A percentile compares a stretch with the other conserved stretches of the same genome.
Conservation (phyloP, 2,888 invertebrate species). For the Hofmannophila pseudospretella region DNA sequence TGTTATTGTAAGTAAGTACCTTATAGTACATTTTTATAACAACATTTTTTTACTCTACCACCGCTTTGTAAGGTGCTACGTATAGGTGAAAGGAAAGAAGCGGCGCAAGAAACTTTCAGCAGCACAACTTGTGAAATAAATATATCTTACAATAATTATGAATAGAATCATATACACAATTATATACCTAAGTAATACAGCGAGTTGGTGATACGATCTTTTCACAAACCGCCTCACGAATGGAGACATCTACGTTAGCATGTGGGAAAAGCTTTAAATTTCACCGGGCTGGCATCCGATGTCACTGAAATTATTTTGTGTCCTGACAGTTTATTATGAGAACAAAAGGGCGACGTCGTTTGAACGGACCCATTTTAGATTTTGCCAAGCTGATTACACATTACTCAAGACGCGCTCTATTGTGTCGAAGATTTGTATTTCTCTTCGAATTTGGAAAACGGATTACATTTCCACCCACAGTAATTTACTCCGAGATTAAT, state of each 20-base stretch:
- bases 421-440: conserved; percentile 53
- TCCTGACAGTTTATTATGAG: conserved; percentile 65
- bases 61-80: too few relatives aligned
- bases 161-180: too few relatives aligned
- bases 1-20: too few relatives aligned
- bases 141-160: too few relatives aligned
- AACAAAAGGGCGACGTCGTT: conserved; percentile 62
- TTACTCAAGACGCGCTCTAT: conserved; percentile 55
- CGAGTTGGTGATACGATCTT: conserved; percentile 23
- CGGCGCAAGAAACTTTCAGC: too few relatives aligned
- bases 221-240: conserved; percentile 43
- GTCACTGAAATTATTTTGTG: conserved; percentile 63
- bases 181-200: too few relatives aligned
- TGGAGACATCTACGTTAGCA: conserved; percentile 30
- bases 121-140: too few relatives aligned
- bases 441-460: conserved; percentile 44
- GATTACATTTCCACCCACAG: conserved; percentile 44
- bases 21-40: too few relatives aligned
- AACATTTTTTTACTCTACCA: too few relatives aligned
- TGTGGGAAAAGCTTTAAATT: conserved; percentile 49
- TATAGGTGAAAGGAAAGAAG: too few relatives aligned
- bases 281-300: conserved; percentile 51
- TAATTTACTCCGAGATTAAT: conserved; percentile 42
- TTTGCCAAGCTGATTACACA: conserved; percentile 59
- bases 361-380: conserved; percentile 60